These are phyloP conservation scores for Teinopalpus imperialis DNA, from an alignment of 2,888 invertebrate genomes.

Conservation along the genomic window DNA sequence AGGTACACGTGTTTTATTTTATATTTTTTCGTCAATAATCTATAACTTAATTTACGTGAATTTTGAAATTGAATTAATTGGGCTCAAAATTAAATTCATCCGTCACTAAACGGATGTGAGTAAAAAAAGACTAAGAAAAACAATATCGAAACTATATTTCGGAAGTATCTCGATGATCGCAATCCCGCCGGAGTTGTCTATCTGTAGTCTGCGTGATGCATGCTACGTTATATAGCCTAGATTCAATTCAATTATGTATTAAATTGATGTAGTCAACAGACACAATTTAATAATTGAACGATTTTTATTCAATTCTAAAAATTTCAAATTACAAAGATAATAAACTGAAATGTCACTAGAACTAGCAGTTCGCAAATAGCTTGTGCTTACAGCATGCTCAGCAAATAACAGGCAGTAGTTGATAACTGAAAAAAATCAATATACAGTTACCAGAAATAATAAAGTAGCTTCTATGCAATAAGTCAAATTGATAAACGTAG, in stretches of 20 bases:
- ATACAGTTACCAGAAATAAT: no score
- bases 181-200: slow-evolving; percentile 68
- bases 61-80: no score
- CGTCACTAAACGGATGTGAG: no score
- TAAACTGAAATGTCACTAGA: no score
- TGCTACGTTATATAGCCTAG: slow-evolving; percentile 47
- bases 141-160: slow-evolving; percentile 2
- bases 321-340: no score
- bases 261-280: not conserved
- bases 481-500: not conserved
- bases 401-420: slow-evolving; percentile 10
- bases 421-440: not conserved
- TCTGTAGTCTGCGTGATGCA: slow-evolving; percentile 62
- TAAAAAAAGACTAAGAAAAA: no score
- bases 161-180: slow-evolving; percentile 68
- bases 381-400: slow-evolving; percentile 56
- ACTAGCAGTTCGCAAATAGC: slow-evolving; percentile 38
- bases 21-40: slow-evolving; percentile 53
- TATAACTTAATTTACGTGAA: no score
- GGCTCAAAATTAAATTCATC: no score
- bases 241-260: slow-evolving; percentile 10
- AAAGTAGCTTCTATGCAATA: no score
- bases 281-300: not conserved
- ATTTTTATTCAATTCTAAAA: no score
- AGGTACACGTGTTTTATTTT: slow-evolving; percentile 67